phyloP scores from a whole-genome alignment of 1,140 invertebrate genomes.

The Magallana ariakensis region DNA sequence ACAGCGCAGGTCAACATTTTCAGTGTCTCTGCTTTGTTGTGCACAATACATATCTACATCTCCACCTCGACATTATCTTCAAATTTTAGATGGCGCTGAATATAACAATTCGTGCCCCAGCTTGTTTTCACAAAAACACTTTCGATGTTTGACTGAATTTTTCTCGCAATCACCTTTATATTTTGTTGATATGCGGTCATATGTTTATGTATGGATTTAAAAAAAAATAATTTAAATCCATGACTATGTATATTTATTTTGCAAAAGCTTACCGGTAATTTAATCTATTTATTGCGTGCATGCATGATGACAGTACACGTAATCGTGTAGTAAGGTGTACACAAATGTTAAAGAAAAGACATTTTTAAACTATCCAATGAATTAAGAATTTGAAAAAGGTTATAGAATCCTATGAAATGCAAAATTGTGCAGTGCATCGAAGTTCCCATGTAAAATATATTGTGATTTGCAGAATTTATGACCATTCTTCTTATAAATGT shows the following conservation, averaged over 20 bases:
- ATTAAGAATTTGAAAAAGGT: not conserved
- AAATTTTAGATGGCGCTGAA: constrained; percentile 6
- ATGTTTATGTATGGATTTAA: not conserved
- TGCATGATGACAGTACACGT: not conserved
- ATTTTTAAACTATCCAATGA: not conserved
- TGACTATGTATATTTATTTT: not conserved
- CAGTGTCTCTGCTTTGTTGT: not conserved
- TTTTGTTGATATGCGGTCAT: not conserved
- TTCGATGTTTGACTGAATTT: too few species aligned
- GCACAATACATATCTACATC: too few species aligned
- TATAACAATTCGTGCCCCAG: not conserved
- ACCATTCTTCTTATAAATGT: not conserved
- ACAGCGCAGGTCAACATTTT: too few species aligned
- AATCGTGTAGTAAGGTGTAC: not conserved
- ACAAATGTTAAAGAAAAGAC: not conserved
- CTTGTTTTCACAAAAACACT: not conserved
- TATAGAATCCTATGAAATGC: not conserved
- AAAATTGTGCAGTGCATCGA: not conserved
- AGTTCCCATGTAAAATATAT: not conserved
- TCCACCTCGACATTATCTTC: too few species aligned
- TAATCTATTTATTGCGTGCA: not conserved
- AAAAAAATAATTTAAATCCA: not conserved
- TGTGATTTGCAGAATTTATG: not conserved
- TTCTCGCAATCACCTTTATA: not conserved
- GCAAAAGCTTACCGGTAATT: not conserved